Base-by-base conservation (phyloP, 2,797 vertebrate species). In the Aratinga solstitialis region DNA sequence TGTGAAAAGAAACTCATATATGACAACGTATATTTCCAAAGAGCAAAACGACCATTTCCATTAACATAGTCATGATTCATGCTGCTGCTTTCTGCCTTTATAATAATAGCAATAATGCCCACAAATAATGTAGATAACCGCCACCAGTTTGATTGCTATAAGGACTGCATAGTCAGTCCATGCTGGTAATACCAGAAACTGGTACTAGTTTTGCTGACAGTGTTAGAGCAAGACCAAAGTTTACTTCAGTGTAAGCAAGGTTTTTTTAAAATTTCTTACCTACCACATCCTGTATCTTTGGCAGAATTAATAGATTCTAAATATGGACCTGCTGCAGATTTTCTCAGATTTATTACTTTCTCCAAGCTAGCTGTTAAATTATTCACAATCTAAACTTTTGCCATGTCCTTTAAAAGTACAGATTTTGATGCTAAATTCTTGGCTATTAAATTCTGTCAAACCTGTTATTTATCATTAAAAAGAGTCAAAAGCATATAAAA, bases 261-360 rank as follows among this genome's bases (percentile, higher is more conserved):
- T 48, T 21, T 18, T 62, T 62, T 36, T 43, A 24, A 76, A 24
- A 42, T 53, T 59, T 89, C 47, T 81, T 67, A 45, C 21, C 14
- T 61, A 53, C 4, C 4, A 14, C 32, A 76, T 53, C 24, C 30
- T 63, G 18, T 18, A 32, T 50, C 10, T 87, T 79, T 90, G 51
- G 24, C 38, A 76, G 40, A 93, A 29, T 56, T 21, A 91, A 86
- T 40, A 66, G 43, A 40, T 84, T 67, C 7, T 68, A 30, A 50
- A 22, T 43, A 16, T 51, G 54, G 43, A 18, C 13, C 56, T 40
- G 36, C n/a, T 94, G 27, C 47, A 88, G 23, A 42, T 94, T 73
- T 86, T 48, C 36, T 95, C 53, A 75, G 72, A 83, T 89, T 38
- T 82, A 90, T 88, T 71, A 20, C 54, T 84, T 93, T 93, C 62